A percentile compares a stretch with the other conserved stretches of the same genome.
phyloP scores from a whole-genome alignment of 2,888 invertebrate species.

The Tuberolachnus salignus region DNA sequence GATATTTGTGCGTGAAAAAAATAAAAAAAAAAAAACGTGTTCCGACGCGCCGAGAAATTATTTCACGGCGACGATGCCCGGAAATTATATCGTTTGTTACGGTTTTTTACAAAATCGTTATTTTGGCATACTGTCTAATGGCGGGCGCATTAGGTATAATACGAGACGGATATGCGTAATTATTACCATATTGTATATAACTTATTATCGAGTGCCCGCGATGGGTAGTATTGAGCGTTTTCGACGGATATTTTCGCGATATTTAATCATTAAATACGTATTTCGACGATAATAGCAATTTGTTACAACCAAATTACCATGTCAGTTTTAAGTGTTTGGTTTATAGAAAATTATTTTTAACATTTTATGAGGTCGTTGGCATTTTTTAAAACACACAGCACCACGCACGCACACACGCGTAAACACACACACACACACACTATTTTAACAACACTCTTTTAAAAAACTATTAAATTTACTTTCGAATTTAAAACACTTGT shows the following conservation, averaged over 20 bases:
- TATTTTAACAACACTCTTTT: conserved; percentile 32
- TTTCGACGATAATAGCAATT: not conserved
- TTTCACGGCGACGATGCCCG: too few species aligned
- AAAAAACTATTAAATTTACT: conserved; percentile 34
- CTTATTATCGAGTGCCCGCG: not conserved
- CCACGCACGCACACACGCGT: too few species aligned
- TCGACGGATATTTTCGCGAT: not conserved
- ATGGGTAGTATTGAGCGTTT: not conserved
- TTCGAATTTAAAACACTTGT: conserved; percentile 22
- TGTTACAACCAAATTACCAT: conserved; percentile 16
- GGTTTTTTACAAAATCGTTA: too few species aligned
- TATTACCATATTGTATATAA: not conserved
- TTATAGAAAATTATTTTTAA: conserved; percentile 30
- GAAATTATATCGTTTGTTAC: too few species aligned
- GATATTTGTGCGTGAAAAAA: too few species aligned
- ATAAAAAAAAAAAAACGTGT: too few species aligned
- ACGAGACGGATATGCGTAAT: not conserved
- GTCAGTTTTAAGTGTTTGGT: conserved; percentile 28
- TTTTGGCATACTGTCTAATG: not conserved
- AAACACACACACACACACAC: not conserved
- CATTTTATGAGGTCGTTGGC: conserved; percentile 35
- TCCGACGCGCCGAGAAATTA: too few species aligned
- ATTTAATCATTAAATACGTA: not conserved
- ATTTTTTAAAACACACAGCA: not conserved
- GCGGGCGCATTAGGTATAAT: not conserved